Evolutionary conservation across 2,888 invertebrate genomes (phyloP).

Genomic region (Pyrrhosoma nymphula): DNA sequence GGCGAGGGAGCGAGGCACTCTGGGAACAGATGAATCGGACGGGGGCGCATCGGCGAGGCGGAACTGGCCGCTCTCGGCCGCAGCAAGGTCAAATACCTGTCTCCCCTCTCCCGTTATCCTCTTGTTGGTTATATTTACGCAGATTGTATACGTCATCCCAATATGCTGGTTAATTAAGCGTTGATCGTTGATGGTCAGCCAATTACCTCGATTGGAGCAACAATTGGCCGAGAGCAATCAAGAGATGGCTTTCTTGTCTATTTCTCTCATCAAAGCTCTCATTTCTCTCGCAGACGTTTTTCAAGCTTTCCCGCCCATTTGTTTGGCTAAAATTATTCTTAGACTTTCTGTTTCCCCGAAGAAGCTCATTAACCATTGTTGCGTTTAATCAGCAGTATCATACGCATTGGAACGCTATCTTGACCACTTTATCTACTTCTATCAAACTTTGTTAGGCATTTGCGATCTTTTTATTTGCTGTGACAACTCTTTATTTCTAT

Average conservation of each 20-base stretch:
- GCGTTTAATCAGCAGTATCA: too few species aligned
- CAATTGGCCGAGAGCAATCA: background rate
- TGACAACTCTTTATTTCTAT: too few species aligned
- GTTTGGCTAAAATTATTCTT: background rate
- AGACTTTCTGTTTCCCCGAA: background rate
- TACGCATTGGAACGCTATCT: too few species aligned
- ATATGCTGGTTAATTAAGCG: background rate
- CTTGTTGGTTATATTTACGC: background rate
- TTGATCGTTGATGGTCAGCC: background rate
- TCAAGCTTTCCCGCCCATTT: background rate
- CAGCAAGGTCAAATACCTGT: conserved; percentile 30
- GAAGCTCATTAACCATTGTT: background rate
- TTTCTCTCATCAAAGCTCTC: too few species aligned
- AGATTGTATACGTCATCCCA: background rate
- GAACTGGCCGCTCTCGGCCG: background rate
- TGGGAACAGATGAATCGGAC: background rate
- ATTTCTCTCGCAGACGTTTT: too few species aligned
- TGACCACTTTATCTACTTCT: too few species aligned
- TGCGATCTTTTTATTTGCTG: too few species aligned
- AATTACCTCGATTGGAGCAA: background rate
- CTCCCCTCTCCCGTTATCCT: conserved; percentile 14
- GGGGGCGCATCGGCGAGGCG: background rate
- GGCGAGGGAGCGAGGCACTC: background rate
- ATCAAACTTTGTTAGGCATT: too few species aligned
- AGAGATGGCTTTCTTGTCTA: too few species aligned